Evolutionary conservation across 2,888 invertebrate species (phyloP), one percentile per base, ranked within the genome.

Genomic region (Oithona nana): DNA sequence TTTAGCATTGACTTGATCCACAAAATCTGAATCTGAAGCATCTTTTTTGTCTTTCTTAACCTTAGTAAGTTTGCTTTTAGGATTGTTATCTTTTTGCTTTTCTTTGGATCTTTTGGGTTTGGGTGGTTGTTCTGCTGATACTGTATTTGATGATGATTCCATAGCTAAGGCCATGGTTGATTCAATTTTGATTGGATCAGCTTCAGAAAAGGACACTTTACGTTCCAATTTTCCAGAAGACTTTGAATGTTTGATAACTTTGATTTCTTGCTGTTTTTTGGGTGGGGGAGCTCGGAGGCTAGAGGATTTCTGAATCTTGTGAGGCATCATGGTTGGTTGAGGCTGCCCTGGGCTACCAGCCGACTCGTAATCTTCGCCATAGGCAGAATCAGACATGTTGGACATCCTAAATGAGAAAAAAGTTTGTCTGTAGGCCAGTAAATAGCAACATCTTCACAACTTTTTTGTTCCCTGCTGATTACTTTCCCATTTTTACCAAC

Each of bases 141-240:
- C n/a, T n/a, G n/a, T n/a, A n/a, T n/a, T n/a, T n/a, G n/a, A n/a
- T n/a, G n/a, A n/a, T n/a, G n/a, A n/a, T n/a, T n/a, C n/a, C n/a
- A n/a, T n/a, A n/a, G n/a, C n/a, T n/a, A n/a, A n/a, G n/a, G n/a
- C n/a, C 1, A 1, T 1, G n/a, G 28, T 1, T n/a, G 24, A 26
- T 26, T 57, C 28, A 28, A 57, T 57, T 24, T 26, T 28, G 2
- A 57, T 29, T 3, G 57, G 57, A 24, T 29, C 28, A n/a, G 24
- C 57, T 28, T 28, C 57, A 16, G 28, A 28, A 29, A 57, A 57
- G 3, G 57, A 57, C n/a, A 57, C 57, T 3, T 57, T 57, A 2
- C 57, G 24, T 20, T 57, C 28, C 13, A 57, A 20, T 22, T 52
- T 52, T 13, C 24, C 24, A 22, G 54, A 52, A 22, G 22, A 24